A percentile compares a stretch with the other conserved stretches of the same genome.
Conservation (phyloP, 2,888 invertebrate species). For the Amblyjoppa fuscipennis region DNA sequence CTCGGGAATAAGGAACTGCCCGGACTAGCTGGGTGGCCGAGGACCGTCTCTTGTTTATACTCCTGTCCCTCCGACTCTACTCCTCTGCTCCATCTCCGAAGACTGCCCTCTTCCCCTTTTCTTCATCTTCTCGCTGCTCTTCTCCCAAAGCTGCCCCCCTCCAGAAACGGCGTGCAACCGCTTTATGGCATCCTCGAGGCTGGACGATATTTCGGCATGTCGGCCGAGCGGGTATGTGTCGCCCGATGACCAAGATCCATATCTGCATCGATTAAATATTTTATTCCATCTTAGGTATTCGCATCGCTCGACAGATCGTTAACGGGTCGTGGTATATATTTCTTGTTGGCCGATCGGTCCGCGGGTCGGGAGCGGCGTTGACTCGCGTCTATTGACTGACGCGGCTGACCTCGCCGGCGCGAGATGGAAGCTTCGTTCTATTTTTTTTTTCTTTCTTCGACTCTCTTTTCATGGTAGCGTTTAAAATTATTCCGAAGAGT, state of each 20-base stretch:
- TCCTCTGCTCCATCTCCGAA: slow-evolving; percentile 69
- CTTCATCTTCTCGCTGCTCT: slow-evolving; percentile 31
- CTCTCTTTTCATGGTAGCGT: slow-evolving; percentile 17
- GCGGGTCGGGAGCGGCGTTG: neutral
- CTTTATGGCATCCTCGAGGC: neutral
- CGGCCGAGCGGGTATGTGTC: slow-evolving; percentile 55
- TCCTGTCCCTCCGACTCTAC: slow-evolving; percentile 75
- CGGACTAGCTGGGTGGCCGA: slow-evolving; percentile 83
- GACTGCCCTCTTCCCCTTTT: slow-evolving; percentile 41
- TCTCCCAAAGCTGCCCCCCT: neutral
- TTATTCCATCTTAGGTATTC: slow-evolving; percentile 22
- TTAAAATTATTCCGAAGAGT: slow-evolving; percentile 30
- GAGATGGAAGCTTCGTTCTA: neutral
- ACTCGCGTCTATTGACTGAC: slow-evolving; percentile 30
- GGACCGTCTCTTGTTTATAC: slow-evolving; percentile 79
- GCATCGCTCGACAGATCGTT: slow-evolving; percentile 3
- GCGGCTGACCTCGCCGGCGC: neutral
- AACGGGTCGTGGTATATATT: too few relatives aligned
- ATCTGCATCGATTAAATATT: slow-evolving; percentile 56
- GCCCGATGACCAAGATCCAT: slow-evolving; percentile 31
- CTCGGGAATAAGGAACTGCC: slow-evolving; percentile 66
- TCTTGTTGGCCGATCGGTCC: too few relatives aligned
- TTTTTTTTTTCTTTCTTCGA: slow-evolving; percentile 4
- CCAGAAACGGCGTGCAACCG: neutral
- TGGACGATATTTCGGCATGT: slow-evolving; percentile 37